Conservation (phyloP, 1,140 invertebrate species). For the Aphidius ervi region DNA sequence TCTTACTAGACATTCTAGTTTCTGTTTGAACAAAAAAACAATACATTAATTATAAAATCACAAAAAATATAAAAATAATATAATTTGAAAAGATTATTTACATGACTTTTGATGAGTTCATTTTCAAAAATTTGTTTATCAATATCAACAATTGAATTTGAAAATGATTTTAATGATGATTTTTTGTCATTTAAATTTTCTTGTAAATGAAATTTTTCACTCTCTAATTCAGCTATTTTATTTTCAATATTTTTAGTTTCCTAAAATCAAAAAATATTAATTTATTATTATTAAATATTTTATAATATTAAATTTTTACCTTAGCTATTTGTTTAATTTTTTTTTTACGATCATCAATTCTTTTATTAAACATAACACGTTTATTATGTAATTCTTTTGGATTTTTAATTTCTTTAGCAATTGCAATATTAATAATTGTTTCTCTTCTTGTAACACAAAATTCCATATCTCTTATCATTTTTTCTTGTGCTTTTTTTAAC, state of each 20-base stretch:
- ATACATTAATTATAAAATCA: background rate
- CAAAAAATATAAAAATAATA: slow-evolving; percentile 15
- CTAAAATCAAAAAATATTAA: slow-evolving; percentile 22
- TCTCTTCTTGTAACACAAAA: slow-evolving; percentile 69
- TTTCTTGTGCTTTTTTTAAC: slow-evolving; percentile 68
- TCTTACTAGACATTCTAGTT: slow-evolving; percentile 59
- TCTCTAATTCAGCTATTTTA: slow-evolving; percentile 33
- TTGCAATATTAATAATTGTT: slow-evolving; percentile 58
- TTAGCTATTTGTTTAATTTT: slow-evolving; percentile 57
- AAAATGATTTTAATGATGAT: slow-evolving; percentile 31
- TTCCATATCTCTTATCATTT: slow-evolving; percentile 71
- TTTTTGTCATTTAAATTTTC: slow-evolving; percentile 36
- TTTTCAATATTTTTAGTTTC: slow-evolving; percentile 38
- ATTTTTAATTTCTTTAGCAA: slow-evolving; percentile 56
- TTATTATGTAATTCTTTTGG: slow-evolving; percentile 43
- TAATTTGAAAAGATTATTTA: slow-evolving; percentile 26
- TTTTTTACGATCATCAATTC: slow-evolving; percentile 56
- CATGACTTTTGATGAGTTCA: slow-evolving; percentile 46
- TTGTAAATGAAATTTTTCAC: slow-evolving; percentile 29
- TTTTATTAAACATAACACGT: slow-evolving; percentile 41
- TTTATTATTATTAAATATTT: slow-evolving; percentile 1
- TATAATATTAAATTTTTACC: slow-evolving; percentile 38
- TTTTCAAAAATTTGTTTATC: slow-evolving; percentile 51
- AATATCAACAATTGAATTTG: slow-evolving; percentile 43
- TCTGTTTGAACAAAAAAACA: slow-evolving; percentile 41